Conservation (phyloP, 2,797 vertebrate species). For the Fistularia tabacaria region DNA sequence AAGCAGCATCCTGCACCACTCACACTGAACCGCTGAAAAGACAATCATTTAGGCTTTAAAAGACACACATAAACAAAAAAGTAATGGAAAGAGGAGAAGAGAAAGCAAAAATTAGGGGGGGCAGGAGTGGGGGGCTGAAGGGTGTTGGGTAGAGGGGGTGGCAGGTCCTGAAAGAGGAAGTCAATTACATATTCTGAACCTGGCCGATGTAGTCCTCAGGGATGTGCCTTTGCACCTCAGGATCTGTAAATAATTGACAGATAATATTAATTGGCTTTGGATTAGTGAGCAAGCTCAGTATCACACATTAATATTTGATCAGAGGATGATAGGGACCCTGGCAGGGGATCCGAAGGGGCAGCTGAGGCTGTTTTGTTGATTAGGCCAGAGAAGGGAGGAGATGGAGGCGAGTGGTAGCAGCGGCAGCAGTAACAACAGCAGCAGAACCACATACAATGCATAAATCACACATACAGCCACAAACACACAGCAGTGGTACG, state of each 20-base stretch:
- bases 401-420: conserved; percentile 54
- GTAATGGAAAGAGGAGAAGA: conserved; percentile 61
- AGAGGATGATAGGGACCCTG: conserved; percentile 99
- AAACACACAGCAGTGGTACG: conserved; percentile 67
- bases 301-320: conserved; percentile 99
- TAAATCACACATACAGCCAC: conserved; percentile 66
- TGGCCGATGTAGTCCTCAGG: conserved; percentile 95
- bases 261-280: conserved; percentile 99
- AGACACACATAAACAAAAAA: conserved; percentile 71
- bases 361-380: conserved; percentile 95
- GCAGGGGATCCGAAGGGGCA: conserved; percentile 96
- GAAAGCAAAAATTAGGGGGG: conserved; percentile 51
- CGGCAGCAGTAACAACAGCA: conserved; percentile 57
- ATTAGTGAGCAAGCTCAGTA: conserved; percentile 99
- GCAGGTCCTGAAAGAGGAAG: conserved; percentile 75
- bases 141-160: conserved; percentile 21
- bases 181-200: conserved; percentile 99
- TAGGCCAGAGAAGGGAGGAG: conserved; percentile 85
- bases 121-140: conserved; percentile 46
- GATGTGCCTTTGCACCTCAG: conserved; percentile 98
- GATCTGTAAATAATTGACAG: conserved; percentile 99
- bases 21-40: conserved; percentile 55
- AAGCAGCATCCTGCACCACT: conserved; percentile 41
- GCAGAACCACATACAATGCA: conserved; percentile 25
- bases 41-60: conserved; percentile 75